A percentile compares a stretch with the other conserved stretches of the same genome.
Evolutionary conservation across 2,113 vertebrate genomes (phyloP).

Genomic region (Microcebus griseorufus): DNA sequence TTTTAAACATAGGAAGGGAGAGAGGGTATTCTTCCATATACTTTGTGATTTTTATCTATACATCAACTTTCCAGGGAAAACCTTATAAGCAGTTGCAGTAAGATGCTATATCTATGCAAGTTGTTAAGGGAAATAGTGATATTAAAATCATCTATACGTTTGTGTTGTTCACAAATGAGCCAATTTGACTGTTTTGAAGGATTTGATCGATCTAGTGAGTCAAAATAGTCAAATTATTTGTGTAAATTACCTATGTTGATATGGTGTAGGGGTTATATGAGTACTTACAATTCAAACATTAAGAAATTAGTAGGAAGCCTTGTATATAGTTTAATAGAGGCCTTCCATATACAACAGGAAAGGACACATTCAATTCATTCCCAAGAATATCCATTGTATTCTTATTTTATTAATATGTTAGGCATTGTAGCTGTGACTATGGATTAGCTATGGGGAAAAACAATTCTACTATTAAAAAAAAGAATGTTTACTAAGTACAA

Average conservation of each 20-base stretch:
- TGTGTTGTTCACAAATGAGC: neutral
- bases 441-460: neutral
- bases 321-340: neutral
- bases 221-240: neutral
- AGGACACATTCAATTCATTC: neutral
- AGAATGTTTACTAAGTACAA: neutral
- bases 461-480: neutral
- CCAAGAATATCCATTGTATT: neutral
- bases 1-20: constrained; percentile 21
- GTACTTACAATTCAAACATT: neutral
- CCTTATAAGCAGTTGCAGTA: constrained; percentile 12
- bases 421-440: neutral
- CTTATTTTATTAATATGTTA: neutral
- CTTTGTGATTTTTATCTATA: constrained; percentile 37
- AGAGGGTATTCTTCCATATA: neutral
- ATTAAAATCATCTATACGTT: neutral
- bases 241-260: neutral
- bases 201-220: neutral
- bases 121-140: neutral
- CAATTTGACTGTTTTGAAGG: neutral
- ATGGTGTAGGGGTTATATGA: neutral
- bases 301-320: neutral
- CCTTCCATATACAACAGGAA: neutral
- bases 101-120: neutral
- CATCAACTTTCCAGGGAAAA: constrained; percentile 32